Base-by-base conservation (phyloP, 2,888 invertebrate genomes). In the Trisateles emortualis region DNA sequence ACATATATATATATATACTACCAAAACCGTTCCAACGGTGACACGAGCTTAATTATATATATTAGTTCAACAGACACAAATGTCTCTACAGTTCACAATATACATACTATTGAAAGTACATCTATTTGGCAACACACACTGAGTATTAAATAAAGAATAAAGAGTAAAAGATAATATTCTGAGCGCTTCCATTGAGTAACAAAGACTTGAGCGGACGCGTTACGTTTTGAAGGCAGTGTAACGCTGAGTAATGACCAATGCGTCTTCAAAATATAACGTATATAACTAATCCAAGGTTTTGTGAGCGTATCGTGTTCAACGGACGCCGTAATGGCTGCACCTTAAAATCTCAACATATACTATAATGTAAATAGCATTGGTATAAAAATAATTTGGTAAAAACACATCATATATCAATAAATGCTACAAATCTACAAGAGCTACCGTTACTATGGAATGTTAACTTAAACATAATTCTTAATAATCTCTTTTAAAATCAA, bases 331-430 rank as follows among this genome's bases (percentile, higher is more conserved):
- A 42, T 52, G 51, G 71, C 74, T 77, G 79, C 81, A 72, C 73
- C 77, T 74, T 68, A 63, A 63, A 68, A 72, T 64, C 57, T 66
- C 70, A 56, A 70, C 75, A 80, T 78, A 79, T 76, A 82, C 76
- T 84, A 85, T 74, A 82, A 79, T 73, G 79, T 87, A 87, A 71
- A 87, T 84, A 87, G 86, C 91, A 92, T 91, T 92, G 92, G 91
- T 91, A 91, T 91, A 82, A 84, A 86, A 87, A 82, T 78, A 90
- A 90, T 90, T 92, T 91, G 90, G 91, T 90, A 89, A 90, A 83
- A 83, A 84, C 82, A 76, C 59, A 59, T 68, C 57, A 56, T 68
- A 65, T 59, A 65, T 57, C 58, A 69, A 71, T 59, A 88, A 84
- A 86, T 83, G 80, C 88, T 90, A 86, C 77, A 64, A 59, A 73